Evolutionary conservation across 2,888 invertebrate species (phyloP).

Genomic region (Hedya salicella): DNA sequence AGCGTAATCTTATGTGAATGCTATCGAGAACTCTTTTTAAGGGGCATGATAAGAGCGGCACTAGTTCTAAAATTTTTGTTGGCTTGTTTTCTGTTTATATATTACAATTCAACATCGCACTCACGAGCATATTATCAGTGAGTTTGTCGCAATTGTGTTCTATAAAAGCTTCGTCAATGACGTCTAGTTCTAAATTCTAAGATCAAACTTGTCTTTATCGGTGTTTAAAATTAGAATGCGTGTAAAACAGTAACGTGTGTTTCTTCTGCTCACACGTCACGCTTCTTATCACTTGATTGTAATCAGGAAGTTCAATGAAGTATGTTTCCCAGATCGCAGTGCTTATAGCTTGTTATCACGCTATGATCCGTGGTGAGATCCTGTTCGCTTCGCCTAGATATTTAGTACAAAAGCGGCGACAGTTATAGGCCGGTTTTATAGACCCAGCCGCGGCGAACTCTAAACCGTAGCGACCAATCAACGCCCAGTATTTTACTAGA

Average conservation of each 20-base stretch:
- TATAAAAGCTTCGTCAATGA: too few relatives aligned
- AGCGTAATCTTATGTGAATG: too few relatives aligned
- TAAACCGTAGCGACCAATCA: constrained; percentile 36
- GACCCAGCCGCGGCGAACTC: constrained; percentile 37
- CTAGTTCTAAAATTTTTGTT: too few relatives aligned
- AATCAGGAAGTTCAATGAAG: constrained; percentile 24
- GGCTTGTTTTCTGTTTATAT: too few relatives aligned
- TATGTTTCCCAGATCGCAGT: constrained; percentile 33
- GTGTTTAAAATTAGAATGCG: constrained; percentile 3
- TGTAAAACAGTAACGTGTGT: constrained; percentile 11
- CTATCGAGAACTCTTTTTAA: too few relatives aligned
- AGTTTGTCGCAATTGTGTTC: neutral
- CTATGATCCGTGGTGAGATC: constrained; percentile 52
- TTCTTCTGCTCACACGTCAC: constrained; percentile 22
- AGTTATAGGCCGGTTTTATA: constrained; percentile 55
- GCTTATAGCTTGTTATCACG: constrained; percentile 43
- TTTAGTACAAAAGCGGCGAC: constrained; percentile 48
- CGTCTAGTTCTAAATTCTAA: neutral
- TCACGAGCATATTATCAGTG: too few relatives aligned
- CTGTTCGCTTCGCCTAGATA: constrained; percentile 53
- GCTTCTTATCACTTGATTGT: constrained; percentile 29
- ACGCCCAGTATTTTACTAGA: constrained; percentile 27
- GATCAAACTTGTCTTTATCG: constrained; percentile 8
- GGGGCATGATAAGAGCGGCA: too few relatives aligned
- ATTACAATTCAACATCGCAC: too few relatives aligned